These are phyloP conservation scores for Eurytoma californica DNA, from an alignment of 2,888 invertebrate genomes.

Conservation along the genomic window DNA sequence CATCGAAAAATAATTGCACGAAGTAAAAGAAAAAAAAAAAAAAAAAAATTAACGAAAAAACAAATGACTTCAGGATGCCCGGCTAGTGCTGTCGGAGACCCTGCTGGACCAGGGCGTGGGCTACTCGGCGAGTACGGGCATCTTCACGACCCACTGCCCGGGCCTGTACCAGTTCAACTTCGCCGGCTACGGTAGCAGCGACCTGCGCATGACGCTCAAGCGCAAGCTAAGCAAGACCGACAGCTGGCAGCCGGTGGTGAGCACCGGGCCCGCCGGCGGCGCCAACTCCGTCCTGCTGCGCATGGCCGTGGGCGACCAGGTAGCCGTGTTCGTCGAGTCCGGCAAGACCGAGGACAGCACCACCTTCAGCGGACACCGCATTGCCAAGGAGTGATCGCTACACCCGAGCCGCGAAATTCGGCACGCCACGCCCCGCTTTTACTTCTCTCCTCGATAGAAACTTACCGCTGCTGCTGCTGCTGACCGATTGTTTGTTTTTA, in stretches of 20 bases:
- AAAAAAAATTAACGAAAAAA: background rate
- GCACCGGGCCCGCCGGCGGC: conserved; percentile 69
- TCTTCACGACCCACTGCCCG: conserved; percentile 75
- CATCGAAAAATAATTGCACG: too few species aligned
- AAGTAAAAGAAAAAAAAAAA: background rate
- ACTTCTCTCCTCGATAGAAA: background rate
- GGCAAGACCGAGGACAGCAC: conserved; percentile 66
- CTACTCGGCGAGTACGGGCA: conserved; percentile 73
- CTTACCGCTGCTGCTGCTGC: background rate
- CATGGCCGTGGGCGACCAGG: conserved; percentile 72
- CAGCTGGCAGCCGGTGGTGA: conserved; percentile 64
- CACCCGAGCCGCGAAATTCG: too few species aligned
- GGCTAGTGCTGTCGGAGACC: conserved; percentile 64
- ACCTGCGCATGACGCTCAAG: conserved; percentile 68
- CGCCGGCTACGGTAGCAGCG: conserved; percentile 71
- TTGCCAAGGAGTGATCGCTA: conserved; percentile 72
- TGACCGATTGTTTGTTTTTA: conserved; percentile 17
- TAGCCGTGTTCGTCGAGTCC: conserved; percentile 71
- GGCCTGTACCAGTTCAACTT: conserved; percentile 76
- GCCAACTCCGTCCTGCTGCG: conserved; percentile 71
- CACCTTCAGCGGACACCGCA: conserved; percentile 72
- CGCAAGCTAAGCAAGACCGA: conserved; percentile 67
- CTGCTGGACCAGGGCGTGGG: conserved; percentile 75
- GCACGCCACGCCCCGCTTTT: too few species aligned
- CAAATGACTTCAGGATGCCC: conserved; percentile 59